Conservation (phyloP, 2,888 invertebrate species). For the Agriopis aurantiaria region DNA sequence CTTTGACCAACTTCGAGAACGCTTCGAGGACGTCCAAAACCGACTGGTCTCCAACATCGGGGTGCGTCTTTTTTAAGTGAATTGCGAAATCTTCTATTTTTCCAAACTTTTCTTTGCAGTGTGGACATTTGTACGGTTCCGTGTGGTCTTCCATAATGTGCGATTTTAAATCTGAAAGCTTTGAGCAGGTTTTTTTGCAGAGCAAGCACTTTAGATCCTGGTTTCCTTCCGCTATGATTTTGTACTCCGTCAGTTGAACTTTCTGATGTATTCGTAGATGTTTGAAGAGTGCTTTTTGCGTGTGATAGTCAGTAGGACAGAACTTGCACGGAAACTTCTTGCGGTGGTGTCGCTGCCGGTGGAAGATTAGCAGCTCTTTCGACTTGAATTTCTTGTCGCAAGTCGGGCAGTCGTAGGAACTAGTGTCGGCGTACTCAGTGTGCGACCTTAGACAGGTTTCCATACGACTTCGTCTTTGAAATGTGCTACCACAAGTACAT, state of each 20-base stretch:
- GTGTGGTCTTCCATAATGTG: slow-evolving; percentile 79
- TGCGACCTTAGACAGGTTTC: slow-evolving; percentile 77
- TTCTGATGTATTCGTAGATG: slow-evolving; percentile 78
- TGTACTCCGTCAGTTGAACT: slow-evolving; percentile 80
- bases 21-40: slow-evolving; percentile 78
- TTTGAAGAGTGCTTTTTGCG: slow-evolving; percentile 75
- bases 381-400: slow-evolving; percentile 72
- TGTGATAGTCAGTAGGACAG: slow-evolving; percentile 80
- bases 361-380: slow-evolving; percentile 68
- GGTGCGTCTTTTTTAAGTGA: slow-evolving; percentile 74
- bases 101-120: slow-evolving; percentile 68
- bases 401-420: slow-evolving; percentile 64
- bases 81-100: slow-evolving; percentile 76
- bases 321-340: slow-evolving; percentile 80
- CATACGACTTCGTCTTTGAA: slow-evolving; percentile 72
- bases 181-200: slow-evolving; percentile 69
- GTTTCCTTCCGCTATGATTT: slow-evolving; percentile 78
- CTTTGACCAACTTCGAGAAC: slow-evolving; percentile 73
- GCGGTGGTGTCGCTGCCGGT: slow-evolving; percentile 72
- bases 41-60: slow-evolving; percentile 73
- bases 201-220: slow-evolving; percentile 76
- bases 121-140: slow-evolving; percentile 71
- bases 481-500: slow-evolving; percentile 75
- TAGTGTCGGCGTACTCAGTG: slow-evolving; percentile 57
- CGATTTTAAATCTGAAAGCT: slow-evolving; percentile 72